Percentiles rank a stretch among this genome's conserved stretches.
Conservation (phyloP, 2,113 vertebrate species). For the Microcebus ravelobensis region DNA sequence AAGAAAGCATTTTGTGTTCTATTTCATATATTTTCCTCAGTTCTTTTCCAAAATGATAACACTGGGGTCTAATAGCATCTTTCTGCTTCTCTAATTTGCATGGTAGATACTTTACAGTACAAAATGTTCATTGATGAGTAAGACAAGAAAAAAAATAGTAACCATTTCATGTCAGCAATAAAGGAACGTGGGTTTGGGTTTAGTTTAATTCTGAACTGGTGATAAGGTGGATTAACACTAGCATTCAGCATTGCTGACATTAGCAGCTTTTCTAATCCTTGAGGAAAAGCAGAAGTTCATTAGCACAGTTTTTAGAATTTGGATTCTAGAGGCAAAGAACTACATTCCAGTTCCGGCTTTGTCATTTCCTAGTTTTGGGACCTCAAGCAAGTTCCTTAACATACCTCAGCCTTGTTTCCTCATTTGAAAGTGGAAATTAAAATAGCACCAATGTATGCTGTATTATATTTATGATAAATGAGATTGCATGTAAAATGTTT, state of each 20-base stretch:
- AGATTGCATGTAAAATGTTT: background rate
- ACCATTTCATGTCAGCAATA: background rate
- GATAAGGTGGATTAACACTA: slow-evolving; percentile 33
- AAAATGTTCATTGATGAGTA: background rate
- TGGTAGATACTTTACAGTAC: background rate
- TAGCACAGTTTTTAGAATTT: background rate
- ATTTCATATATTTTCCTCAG: slow-evolving; percentile 42
- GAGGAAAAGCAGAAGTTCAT: background rate
- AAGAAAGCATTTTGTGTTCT: background rate
- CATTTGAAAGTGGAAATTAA: background rate
- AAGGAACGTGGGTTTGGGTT: background rate
- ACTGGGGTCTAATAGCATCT: background rate
- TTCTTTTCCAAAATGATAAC: slow-evolving; percentile 19
- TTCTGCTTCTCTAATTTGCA: slow-evolving; percentile 59
- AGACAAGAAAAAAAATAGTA: background rate
- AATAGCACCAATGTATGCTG: background rate
- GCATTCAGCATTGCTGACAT: background rate
- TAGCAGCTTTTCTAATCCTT: background rate
- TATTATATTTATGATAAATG: background rate
- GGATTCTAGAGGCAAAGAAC: background rate
- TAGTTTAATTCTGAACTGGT: background rate
- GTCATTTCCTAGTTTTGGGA: background rate
- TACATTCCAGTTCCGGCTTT: background rate
- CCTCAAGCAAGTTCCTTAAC: background rate
- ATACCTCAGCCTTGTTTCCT: background rate